These are phyloP conservation scores for Melanocharis versteri DNA, from an alignment of 2,113 vertebrate genomes.

Conservation along the genomic window DNA sequence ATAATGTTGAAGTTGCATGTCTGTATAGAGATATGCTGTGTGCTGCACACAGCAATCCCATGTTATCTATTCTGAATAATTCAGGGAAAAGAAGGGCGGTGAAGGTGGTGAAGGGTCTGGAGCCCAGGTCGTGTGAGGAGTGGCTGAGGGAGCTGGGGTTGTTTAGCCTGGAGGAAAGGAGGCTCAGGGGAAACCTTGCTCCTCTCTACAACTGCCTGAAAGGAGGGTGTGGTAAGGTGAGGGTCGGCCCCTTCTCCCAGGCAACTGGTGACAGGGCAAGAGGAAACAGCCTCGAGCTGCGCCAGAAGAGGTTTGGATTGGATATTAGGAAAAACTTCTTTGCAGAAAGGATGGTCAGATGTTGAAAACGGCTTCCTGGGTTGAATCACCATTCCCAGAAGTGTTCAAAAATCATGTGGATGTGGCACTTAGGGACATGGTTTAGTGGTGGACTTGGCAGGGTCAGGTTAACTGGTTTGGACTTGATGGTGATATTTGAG, in stretches of 20 bases:
- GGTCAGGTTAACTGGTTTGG: not conserved
- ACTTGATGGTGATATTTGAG: not conserved
- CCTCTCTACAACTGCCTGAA: not conserved
- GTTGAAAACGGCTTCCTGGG: not conserved
- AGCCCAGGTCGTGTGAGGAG: not conserved
- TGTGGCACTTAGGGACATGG: not conserved
- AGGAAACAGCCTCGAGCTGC: not conserved
- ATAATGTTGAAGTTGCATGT: not conserved
- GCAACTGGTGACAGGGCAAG: not conserved
- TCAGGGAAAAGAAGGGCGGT: not conserved
- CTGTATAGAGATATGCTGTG: not conserved
- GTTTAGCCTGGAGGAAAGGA: not conserved
- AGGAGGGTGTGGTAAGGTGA: not conserved
- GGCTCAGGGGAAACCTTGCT: not conserved
- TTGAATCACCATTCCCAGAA: not conserved
- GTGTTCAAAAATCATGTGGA: not conserved
- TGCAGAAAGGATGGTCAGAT: not conserved
- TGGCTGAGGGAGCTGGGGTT: not conserved
- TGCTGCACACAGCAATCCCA: not conserved
- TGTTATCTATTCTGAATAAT: not conserved
- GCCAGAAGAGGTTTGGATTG: not conserved
- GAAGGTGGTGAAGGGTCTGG: not conserved
- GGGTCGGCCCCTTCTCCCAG: rapidly evolving
- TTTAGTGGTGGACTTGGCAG: not conserved
- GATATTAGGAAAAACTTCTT: not conserved